These are phyloP conservation scores for Cantharis rustica DNA, from an alignment of 2,888 invertebrate species.

Conservation along the genomic window DNA sequence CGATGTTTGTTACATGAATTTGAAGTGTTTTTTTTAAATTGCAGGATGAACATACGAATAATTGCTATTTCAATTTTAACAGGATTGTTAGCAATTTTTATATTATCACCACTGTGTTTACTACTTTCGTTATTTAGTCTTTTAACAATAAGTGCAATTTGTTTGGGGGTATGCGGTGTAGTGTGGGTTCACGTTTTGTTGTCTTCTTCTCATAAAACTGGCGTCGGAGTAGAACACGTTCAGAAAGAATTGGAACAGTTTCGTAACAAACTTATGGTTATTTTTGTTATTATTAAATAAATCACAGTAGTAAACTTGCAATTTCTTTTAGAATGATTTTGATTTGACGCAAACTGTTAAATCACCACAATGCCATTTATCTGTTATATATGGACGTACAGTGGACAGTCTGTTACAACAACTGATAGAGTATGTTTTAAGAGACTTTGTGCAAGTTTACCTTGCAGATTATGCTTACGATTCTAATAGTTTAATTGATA, in stretches of 20 bases:
- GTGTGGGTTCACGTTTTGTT: conserved; percentile 68
- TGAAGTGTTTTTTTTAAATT: conserved; percentile 14
- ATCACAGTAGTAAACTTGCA: background rate
- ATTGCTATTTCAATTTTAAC: conserved; percentile 34
- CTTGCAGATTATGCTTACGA: conserved; percentile 64
- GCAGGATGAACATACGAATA: conserved; percentile 41
- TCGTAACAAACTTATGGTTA: conserved; percentile 66
- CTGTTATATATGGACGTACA: conserved; percentile 81
- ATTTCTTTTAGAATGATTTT: conserved; percentile 44
- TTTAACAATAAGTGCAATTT: conserved; percentile 41
- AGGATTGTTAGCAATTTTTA: conserved; percentile 35
- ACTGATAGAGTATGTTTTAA: conserved; percentile 76
- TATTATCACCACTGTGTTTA: conserved; percentile 44
- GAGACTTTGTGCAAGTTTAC: conserved; percentile 82
- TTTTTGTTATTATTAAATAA: background rate
- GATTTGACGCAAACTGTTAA: conserved; percentile 38
- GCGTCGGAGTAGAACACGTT: conserved; percentile 63
- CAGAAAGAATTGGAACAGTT: conserved; percentile 66
- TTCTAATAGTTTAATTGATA: conserved; percentile 56
- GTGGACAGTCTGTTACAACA: conserved; percentile 85
- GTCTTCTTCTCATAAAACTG: conserved; percentile 69
- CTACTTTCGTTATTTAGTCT: conserved; percentile 40
- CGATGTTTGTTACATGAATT: background rate
- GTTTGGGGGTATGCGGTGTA: conserved; percentile 55
- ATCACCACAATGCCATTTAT: conserved; percentile 60